phyloP scores from a whole-genome alignment of 2,797 vertebrate species.

The Hemibagrus guttatus region DNA sequence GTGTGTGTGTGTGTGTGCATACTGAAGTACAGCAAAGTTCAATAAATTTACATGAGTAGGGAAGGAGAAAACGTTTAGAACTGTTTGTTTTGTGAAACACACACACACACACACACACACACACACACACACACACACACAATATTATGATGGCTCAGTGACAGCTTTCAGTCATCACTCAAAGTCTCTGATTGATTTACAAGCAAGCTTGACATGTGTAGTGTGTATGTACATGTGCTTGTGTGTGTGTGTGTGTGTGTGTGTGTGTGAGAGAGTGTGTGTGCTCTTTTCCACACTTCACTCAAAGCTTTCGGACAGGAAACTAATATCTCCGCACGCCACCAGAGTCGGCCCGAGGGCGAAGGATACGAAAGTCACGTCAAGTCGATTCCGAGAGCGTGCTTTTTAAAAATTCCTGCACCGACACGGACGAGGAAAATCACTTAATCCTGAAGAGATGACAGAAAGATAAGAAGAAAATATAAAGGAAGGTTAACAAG shows the following conservation, averaged over 20 bases:
- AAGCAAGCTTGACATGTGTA: not conserved
- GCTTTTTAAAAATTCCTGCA: constrained; percentile 74
- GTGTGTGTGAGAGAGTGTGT: not conserved
- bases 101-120: not conserved
- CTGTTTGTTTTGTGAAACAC: not conserved
- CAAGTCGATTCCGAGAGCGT: constrained; percentile 59
- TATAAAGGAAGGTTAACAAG: constrained; percentile 34
- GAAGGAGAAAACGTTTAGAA: not conserved
- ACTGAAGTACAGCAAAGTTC: not conserved
- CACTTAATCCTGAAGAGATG: constrained; percentile 69
- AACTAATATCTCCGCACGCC: constrained; percentile 56
- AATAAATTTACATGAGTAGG: not conserved
- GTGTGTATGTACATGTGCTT: constrained; percentile 17
- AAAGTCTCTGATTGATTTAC: not conserved
- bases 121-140: not conserved
- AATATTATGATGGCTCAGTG: not conserved
- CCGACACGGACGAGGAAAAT: constrained; percentile 70
- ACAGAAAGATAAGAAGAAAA: constrained; percentile 6
- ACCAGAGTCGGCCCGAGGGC: constrained; percentile 27
- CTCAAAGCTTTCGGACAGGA: constrained; percentile 66
- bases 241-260: constrained; percentile 42
- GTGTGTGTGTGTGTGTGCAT: not conserved
- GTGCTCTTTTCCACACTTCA: not conserved
- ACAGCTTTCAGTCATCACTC: not conserved
- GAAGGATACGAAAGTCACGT: constrained; percentile 51